phyloP scores from a whole-genome alignment of 2,888 invertebrate species.

The Tenthredo scrophulariae region DNA sequence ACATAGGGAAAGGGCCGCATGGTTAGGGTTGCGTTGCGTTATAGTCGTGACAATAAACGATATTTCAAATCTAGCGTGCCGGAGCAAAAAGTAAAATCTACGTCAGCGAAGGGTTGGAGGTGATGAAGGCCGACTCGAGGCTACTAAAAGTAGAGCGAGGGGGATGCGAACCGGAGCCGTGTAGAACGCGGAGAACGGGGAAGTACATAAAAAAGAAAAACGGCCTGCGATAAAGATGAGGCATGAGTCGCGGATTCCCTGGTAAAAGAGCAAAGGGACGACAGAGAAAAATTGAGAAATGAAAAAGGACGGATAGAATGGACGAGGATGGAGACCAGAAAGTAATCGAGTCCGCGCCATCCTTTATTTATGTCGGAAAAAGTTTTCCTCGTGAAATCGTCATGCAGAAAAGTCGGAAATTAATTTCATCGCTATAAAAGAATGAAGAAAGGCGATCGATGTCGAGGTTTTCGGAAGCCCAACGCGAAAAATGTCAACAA shows the following conservation, averaged over 20 bases:
- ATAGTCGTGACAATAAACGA: constrained; percentile 37
- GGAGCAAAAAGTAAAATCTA: constrained; percentile 43
- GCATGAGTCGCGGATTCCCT: constrained; percentile 50
- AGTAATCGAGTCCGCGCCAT: constrained; percentile 19
- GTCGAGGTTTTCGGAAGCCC: background rate
- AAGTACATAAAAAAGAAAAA: constrained; percentile 54
- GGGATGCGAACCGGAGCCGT: constrained; percentile 14
- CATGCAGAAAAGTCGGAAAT: constrained; percentile 26
- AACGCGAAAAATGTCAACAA: background rate
- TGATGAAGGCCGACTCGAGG: constrained; percentile 49
- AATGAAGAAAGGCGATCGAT: background rate
- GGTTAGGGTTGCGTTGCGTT: constrained; percentile 24
- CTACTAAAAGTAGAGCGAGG: constrained; percentile 13
- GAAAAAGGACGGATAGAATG: constrained; percentile 10
- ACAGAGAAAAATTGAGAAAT: constrained; percentile 50
- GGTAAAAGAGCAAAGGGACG: constrained; percentile 39
- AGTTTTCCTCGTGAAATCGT: constrained; percentile 27
- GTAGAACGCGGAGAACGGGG: constrained; percentile 25
- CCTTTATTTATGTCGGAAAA: constrained; percentile 38
- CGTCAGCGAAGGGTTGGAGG: constrained; percentile 50
- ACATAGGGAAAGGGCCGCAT: background rate
- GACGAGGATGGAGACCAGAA: background rate
- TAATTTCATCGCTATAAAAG: background rate
- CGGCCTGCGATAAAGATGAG: constrained; percentile 56
- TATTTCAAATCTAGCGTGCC: constrained; percentile 40